Evolutionary conservation across 2,113 vertebrate species (phyloP).

Genomic region (Microtus oregoni): DNA sequence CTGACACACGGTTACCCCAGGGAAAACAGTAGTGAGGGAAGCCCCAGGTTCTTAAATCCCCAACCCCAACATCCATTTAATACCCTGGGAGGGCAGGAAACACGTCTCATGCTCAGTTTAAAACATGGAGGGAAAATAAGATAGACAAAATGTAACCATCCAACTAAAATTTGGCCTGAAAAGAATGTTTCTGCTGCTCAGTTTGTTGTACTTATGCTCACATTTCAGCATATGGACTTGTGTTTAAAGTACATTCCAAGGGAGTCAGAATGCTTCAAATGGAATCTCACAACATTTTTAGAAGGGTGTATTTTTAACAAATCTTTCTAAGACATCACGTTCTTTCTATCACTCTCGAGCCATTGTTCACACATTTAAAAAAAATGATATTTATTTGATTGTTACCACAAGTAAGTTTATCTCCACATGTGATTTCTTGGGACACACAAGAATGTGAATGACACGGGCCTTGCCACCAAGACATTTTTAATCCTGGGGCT

Average conservation of each 20-base stretch:
- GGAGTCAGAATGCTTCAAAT: conserved; percentile 67
- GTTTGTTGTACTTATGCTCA: conserved; percentile 69
- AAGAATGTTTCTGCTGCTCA: conserved; percentile 73
- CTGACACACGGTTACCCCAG: background rate
- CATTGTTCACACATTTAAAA: conserved; percentile 44
- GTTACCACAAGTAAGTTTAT: background rate
- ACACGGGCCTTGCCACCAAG: background rate
- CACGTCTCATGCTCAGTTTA: background rate
- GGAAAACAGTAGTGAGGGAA: background rate
- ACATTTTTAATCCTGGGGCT: background rate
- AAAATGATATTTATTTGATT: conserved; percentile 52
- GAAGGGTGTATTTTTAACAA: conserved; percentile 73
- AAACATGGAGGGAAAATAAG: conserved; percentile 25
- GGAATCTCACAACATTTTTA: conserved; percentile 60
- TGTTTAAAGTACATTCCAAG: conserved; percentile 67
- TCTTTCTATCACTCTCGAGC: conserved; percentile 15
- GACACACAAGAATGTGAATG: background rate
- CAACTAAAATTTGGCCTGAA: conserved; percentile 65
- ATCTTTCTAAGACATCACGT: conserved; percentile 64
- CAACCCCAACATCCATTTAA: background rate
- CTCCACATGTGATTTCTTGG: background rate
- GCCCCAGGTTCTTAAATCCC: background rate
- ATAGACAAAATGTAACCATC: conserved; percentile 63
- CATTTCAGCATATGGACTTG: conserved; percentile 73
- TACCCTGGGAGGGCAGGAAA: background rate